Conservation (phyloP, 2,888 invertebrate genomes). For the Listrodromus nycthemerus region DNA sequence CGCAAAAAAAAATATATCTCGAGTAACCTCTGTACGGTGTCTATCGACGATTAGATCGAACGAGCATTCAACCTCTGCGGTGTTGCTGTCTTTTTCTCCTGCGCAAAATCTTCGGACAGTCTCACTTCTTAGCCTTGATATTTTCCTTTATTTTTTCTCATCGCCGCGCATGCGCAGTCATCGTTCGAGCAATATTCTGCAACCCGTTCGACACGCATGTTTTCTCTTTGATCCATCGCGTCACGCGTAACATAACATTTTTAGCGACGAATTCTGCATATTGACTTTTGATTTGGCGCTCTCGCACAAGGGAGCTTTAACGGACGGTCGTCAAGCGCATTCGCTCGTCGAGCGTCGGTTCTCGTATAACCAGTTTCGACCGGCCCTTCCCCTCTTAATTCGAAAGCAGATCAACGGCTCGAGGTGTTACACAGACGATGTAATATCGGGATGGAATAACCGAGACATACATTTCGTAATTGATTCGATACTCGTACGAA, state of each 20-base stretch:
- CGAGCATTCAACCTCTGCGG: too few relatives aligned
- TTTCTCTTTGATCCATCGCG: background rate
- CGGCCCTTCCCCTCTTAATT: slow-evolving; percentile 35
- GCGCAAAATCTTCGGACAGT: too few relatives aligned
- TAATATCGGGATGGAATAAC: background rate
- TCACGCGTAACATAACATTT: background rate
- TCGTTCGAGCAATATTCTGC: background rate
- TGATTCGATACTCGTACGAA: background rate
- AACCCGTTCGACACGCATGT: background rate
- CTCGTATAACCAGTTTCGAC: slow-evolving; percentile 48
- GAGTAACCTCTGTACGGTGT: background rate
- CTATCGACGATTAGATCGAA: too few relatives aligned
- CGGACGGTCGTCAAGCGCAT: background rate
- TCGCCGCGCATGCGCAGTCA: too few relatives aligned
- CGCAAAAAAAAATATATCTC: background rate
- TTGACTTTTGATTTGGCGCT: background rate
- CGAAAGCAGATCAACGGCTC: slow-evolving; percentile 38
- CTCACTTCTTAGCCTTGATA: too few relatives aligned
- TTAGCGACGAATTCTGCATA: background rate
- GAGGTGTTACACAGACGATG: background rate
- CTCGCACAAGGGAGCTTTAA: background rate
- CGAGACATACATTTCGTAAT: background rate
- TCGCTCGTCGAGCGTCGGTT: slow-evolving; percentile 8
- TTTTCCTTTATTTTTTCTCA: too few relatives aligned
- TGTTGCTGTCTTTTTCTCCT: too few relatives aligned